Evolutionary conservation across 2,113 vertebrate genomes (phyloP), one percentile per base, ranked within the genome.

Genomic region (Microtus montanus): DNA sequence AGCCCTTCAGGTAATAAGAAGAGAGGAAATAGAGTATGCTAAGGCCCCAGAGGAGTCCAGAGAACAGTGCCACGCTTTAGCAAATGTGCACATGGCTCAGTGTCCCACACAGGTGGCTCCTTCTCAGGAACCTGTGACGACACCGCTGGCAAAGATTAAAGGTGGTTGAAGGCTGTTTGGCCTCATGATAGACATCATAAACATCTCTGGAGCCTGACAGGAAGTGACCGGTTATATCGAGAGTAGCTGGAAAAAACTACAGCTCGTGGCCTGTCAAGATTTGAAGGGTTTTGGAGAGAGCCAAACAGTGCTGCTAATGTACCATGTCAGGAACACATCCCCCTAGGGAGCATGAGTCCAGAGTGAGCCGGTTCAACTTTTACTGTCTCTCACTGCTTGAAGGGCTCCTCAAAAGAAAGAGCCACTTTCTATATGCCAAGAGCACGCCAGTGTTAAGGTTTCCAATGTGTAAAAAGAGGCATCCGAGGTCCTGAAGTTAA

Each of bases 181-280:
- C 74, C 12, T 30, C 33, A 11, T 5, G 38, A 71, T 74, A 11
- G n/a, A 35, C 90, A 78, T 77, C 78, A 22, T 54, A 79, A 78
- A 54, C 78, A 85, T 80, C 47, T 35, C 61, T 14, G 41, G 66
- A 86, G 87, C 84, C 92, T 82, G 79, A 82, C 19, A 68, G 93
- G 92, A 96, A 94, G 95, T 78, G 78, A 94, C 83, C 85, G 20
- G 14, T 89, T 89, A 95, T 12, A 52, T 54, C 24, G 33, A 82
- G 78, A 90, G 58, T 5, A 88, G 70, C 44, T 90, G 89, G 89
- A 78, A 83, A 90, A 87, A 52, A 73, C 20, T 44, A 52, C 33
- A 82, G 61, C 52, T 66, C 1, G 0, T 68, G 35, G 66, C 74
- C 49, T 68, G 86, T 68, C 84, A 33, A 15, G 28, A 52, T 85